Evolutionary conservation across 2,113 vertebrate genomes (phyloP).

Genomic region (Platichthys stellatus): DNA sequence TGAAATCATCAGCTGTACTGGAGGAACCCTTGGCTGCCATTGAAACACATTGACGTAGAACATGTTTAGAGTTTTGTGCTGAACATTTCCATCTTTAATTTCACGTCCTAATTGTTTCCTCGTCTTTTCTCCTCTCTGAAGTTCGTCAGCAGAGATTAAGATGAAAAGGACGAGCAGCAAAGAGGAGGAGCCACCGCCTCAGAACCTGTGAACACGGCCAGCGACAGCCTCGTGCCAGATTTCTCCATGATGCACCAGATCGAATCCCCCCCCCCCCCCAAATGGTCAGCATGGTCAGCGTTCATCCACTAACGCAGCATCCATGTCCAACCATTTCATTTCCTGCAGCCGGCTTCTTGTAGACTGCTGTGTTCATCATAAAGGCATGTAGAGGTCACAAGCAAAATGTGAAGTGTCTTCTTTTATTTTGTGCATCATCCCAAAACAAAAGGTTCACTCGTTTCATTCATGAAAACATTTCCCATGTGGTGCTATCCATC

Average conservation of each 20-base stretch:
- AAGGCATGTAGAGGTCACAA: slow-evolving; percentile 71
- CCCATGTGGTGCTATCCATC: slow-evolving; percentile 74
- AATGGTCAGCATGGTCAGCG: slow-evolving; percentile 2
- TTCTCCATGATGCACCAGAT: not conserved
- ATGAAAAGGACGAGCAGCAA: slow-evolving; percentile 52
- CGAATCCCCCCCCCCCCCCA: not conserved
- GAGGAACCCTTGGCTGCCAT: too few relatives aligned
- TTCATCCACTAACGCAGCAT: slow-evolving; percentile 29
- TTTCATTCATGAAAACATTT: slow-evolving; percentile 58
- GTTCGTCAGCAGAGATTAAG: slow-evolving; percentile 85
- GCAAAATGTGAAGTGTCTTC: slow-evolving; percentile 62
- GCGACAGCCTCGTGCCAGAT: not conserved
- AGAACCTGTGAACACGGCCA: too few relatives aligned
- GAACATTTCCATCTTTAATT: too few relatives aligned
- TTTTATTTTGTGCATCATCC: slow-evolving; percentile 60
- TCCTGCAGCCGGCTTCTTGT: slow-evolving; percentile 63
- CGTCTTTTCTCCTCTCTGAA: slow-evolving; percentile 37
- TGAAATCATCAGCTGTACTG: too few relatives aligned
- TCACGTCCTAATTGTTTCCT: not conserved
- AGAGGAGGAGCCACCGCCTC: not conserved
- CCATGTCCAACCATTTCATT: slow-evolving; percentile 58
- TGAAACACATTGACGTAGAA: too few relatives aligned
- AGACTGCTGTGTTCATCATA: slow-evolving; percentile 70
- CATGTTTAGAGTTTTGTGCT: too few relatives aligned
- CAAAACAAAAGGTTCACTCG: slow-evolving; percentile 29